Evolutionary conservation across 2,797 vertebrate species (phyloP).

Genomic region (Corythornis leucogaster): DNA sequence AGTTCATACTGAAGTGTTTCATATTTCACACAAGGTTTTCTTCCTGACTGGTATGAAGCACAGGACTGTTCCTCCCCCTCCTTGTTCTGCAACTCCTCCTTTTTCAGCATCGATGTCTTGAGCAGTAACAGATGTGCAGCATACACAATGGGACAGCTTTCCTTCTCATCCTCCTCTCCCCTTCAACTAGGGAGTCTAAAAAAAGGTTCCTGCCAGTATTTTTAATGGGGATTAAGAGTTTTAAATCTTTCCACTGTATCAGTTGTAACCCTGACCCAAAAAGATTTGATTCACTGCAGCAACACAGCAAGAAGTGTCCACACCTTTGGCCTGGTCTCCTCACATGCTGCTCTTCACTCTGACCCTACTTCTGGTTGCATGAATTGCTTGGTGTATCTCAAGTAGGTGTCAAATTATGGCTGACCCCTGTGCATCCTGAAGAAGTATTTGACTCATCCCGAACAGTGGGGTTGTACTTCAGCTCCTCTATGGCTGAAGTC

Average conservation of each 20-base stretch:
- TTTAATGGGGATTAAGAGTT: background rate
- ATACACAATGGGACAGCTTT: background rate
- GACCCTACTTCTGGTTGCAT: background rate
- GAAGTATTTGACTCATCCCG: slow-evolving; percentile 31
- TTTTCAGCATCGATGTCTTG: background rate
- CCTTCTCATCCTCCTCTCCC: background rate
- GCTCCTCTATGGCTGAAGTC: background rate
- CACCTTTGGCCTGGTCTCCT: background rate
- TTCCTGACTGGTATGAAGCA: background rate
- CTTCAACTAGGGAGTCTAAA: background rate
- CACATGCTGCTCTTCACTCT: background rate
- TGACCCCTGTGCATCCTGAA: background rate
- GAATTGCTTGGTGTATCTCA: background rate
- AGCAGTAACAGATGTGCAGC: background rate
- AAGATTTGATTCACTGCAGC: background rate
- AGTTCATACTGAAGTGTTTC: background rate
- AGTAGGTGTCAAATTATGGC: slow-evolving; percentile 36
- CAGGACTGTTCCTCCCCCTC: background rate
- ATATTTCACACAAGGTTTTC: background rate
- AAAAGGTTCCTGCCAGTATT: background rate
- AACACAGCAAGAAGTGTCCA: background rate
- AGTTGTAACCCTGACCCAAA: background rate
- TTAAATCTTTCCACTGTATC: background rate
- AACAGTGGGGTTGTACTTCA: background rate
- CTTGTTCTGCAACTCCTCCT: background rate